Percentiles rank a stretch among this genome's conserved stretches.
These are phyloP conservation scores for Tachina fera DNA, from an alignment of 2,888 invertebrate species.

Conservation along the genomic window DNA sequence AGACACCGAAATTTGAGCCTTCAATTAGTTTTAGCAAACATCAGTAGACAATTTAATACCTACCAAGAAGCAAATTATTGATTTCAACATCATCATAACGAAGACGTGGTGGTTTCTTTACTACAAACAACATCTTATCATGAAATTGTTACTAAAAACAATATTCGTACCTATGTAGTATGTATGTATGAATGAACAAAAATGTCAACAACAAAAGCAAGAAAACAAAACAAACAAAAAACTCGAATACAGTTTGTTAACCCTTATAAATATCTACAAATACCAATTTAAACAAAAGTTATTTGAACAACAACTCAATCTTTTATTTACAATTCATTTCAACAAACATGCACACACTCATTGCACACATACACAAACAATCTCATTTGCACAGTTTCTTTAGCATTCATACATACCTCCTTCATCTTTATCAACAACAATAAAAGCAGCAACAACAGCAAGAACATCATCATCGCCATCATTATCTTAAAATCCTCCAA, in stretches of 20 bases:
- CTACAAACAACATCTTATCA: constrained; percentile 28
- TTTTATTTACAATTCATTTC: constrained; percentile 67
- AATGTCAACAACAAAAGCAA: constrained; percentile 35
- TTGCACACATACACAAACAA: not conserved
- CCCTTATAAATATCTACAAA: constrained; percentile 66
- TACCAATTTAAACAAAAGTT: constrained; percentile 64
- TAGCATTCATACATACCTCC: constrained; percentile 16
- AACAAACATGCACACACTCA: constrained; percentile 24
- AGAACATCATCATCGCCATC: constrained; percentile 42
- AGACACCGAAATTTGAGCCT: no score
- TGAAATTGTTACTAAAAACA: constrained; percentile 39
- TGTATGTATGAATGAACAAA: not conserved
- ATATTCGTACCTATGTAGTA: not conserved
- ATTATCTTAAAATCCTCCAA: constrained; percentile 69
- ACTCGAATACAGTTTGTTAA: constrained; percentile 63
- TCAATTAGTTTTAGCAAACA: not conserved
- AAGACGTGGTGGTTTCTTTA: constrained; percentile 1
- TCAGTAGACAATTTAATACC: not conserved
- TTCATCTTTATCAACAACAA: constrained; percentile 36
- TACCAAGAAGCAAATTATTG: constrained; percentile 19
- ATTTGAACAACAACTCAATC: constrained; percentile 66
- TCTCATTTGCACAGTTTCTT: constrained; percentile 23
- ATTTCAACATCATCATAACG: constrained; percentile 27
- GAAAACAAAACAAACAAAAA: constrained; percentile 20
- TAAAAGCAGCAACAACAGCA: constrained; percentile 8